phyloP scores from a whole-genome alignment of 2,113 vertebrate genomes.

The Megalops atlanticus region DNA sequence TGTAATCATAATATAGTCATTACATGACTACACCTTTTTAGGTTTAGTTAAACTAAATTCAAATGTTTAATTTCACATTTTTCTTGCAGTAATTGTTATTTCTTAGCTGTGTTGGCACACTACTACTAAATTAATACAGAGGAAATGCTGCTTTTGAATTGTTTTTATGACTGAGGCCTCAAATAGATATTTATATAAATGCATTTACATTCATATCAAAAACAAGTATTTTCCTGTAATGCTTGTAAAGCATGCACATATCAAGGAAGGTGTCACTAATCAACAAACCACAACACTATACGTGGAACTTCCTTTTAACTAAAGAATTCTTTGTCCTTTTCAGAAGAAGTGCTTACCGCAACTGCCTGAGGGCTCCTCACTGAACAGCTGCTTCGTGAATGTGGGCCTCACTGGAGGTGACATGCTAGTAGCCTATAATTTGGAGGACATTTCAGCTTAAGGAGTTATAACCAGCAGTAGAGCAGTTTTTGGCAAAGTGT shows the following conservation, averaged over 20 bases:
- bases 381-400: neutral
- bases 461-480: neutral
- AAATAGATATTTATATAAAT: neutral
- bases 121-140: neutral
- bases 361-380: neutral
- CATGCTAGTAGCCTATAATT: neutral
- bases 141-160: conserved; percentile 1
- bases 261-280: neutral
- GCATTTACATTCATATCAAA: neutral
- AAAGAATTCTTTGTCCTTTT: neutral
- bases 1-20: too few species aligned
- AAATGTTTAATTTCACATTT: too few species aligned
- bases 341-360: neutral
- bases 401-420: neutral
- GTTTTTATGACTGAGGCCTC: neutral
- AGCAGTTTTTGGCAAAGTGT: neutral
- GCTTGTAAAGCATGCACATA: too few species aligned
- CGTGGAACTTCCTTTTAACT: neutral
- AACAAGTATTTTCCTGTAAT: neutral
- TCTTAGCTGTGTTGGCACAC: neutral
- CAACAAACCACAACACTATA: neutral
- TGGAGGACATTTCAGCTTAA: neutral
- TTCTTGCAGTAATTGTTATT: too few species aligned
- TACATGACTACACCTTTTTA: too few species aligned
- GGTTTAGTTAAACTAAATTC: too few species aligned